A percentile compares a stretch with the other conserved stretches of the same genome.
These are phyloP conservation scores for Cryptotis parvus DNA, from an alignment of 2,113 vertebrate genomes.

Conservation along the genomic window DNA sequence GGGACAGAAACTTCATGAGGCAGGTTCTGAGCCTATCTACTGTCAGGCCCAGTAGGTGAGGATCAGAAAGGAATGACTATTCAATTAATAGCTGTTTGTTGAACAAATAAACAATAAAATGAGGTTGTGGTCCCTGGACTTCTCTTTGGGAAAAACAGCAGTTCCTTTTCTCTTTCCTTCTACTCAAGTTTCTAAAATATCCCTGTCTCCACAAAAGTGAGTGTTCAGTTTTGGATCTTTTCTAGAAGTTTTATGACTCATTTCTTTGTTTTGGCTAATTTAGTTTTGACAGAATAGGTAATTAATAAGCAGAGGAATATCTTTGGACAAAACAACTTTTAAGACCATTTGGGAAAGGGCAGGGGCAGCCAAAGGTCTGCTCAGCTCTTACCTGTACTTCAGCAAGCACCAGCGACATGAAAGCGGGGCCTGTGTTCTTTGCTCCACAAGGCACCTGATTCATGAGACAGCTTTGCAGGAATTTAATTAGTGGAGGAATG, in stretches of 20 bases:
- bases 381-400: constrained; percentile 11
- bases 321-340: constrained; percentile 9
- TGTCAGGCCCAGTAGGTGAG: not conserved
- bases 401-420: constrained; percentile 19
- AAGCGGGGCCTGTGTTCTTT: constrained; percentile 61
- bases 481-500: constrained; percentile 81
- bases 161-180: not conserved
- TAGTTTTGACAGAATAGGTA: constrained; percentile 46
- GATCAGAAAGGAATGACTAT: accelerated
- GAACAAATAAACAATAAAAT: not conserved
- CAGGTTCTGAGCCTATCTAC: not conserved
- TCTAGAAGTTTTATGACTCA: not conserved
- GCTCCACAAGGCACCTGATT: constrained; percentile 79
- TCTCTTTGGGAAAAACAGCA: not conserved
- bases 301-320: constrained; percentile 42
- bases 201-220: not conserved
- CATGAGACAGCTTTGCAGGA: constrained; percentile 73
- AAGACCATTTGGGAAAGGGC: constrained; percentile 26
- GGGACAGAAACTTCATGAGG: not conserved
- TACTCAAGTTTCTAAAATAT: not conserved
- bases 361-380: not conserved
- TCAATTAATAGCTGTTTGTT: not conserved
- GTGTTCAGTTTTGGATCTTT: not conserved
- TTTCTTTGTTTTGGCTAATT: constrained; percentile 45
- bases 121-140: not conserved